Evolutionary conservation across 2,888 invertebrate species (phyloP).

Genomic region (Macropis europaea): DNA sequence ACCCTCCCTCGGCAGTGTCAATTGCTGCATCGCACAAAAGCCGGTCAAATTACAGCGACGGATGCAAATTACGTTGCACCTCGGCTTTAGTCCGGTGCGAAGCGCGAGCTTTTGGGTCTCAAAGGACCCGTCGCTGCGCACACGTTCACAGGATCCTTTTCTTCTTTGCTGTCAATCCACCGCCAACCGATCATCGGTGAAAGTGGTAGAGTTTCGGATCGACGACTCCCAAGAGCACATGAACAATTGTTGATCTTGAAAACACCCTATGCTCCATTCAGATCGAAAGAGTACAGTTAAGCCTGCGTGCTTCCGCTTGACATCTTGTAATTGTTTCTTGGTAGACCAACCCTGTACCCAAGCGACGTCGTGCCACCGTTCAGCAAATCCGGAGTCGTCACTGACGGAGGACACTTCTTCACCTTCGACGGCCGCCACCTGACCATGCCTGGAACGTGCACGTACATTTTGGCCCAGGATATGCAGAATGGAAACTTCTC

Average conservation of each 20-base stretch:
- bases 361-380: conserved; percentile 85
- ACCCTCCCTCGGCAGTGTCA: not conserved
- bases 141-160: too few relatives aligned
- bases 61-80: not conserved
- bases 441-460: conserved; percentile 90
- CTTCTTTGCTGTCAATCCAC: too few relatives aligned
- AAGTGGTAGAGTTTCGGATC: too few relatives aligned
- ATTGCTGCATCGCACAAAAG: not conserved
- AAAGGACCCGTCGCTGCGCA: too few relatives aligned
- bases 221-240: too few relatives aligned
- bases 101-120: too few relatives aligned
- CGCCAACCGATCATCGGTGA: too few relatives aligned
- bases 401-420: conserved; percentile 91
- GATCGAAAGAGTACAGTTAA: too few relatives aligned
- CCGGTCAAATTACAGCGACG: not conserved
- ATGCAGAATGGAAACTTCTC: conserved; percentile 93
- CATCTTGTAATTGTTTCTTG: not conserved
- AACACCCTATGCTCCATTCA: too few relatives aligned
- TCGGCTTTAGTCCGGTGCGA: too few relatives aligned
- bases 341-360: conserved; percentile 80
- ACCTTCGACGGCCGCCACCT: conserved; percentile 93
- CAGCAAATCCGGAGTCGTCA: conserved; percentile 83
- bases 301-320: too few relatives aligned
- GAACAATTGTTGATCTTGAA: too few relatives aligned
- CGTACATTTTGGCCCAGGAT: conserved; percentile 92